Base-by-base conservation (phyloP, 2,888 invertebrate genomes). In the Ichneumoninae sp. region DNA sequence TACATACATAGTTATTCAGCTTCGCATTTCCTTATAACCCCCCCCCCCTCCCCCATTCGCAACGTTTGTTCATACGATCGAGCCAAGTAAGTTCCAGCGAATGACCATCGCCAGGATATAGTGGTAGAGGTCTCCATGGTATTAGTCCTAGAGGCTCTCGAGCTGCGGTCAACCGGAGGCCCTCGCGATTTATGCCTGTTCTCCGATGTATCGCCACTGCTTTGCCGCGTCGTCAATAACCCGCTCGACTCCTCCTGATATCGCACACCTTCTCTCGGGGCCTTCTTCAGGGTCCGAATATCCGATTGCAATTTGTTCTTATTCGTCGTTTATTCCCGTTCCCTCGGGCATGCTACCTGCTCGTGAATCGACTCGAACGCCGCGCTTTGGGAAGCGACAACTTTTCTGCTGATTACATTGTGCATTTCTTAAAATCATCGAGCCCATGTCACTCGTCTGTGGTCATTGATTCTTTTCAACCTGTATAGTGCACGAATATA, bases 251-350 rank as follows among this genome's bases (percentile, higher is more conserved):
- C 77, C 77, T 81, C 74, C 54, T 81, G 91, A 91, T 91, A 91
- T 89, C 89, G 88, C 88, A 89, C 90, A 91, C 91, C 90, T 87
- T 88, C 79, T 83, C 79, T 84, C 83, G 83, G 87, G 84, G 87
- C 87, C 88, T 88, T 89, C 90, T 87, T 87, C 88, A 86, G 91
- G 86, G 85, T 89, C 88, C 89, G 89, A 91, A 90, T 91, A 91
- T 91, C 91, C 89, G 89, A 91, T 91, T 91, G 91, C 91, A 90
- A 91, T 91, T 91, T 91, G 90, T 89, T 91, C 90, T 89, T 89
- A 89, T 90, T 90, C 88, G 88, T 89, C 85, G 83, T 83, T 85
- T 83, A 80, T 83, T 82, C 82, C 33, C 60, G 52, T 50, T 69
- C 69, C 75, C 65, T 60, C 63, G 50, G 70, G 33, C 63, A 19